Evolutionary conservation across 2,888 invertebrate species (phyloP).

Genomic region (Drosophila conformis): DNA sequence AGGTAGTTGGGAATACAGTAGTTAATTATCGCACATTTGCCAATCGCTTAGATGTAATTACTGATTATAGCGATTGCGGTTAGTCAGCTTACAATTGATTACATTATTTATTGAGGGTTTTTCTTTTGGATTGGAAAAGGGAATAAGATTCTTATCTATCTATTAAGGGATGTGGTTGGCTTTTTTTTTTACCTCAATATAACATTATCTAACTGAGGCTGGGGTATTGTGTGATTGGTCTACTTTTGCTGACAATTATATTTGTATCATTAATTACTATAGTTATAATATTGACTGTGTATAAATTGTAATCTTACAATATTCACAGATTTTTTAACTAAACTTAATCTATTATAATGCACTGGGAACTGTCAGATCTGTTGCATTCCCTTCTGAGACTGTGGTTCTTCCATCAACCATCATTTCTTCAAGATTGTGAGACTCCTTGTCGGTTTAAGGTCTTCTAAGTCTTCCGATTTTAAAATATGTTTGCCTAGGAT

Average conservation of each 20-base stretch:
- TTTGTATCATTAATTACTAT: background rate
- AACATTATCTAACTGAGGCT: background rate
- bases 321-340: background rate
- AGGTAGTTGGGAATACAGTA: background rate
- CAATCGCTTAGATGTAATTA: conserved; percentile 3
- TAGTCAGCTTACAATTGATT: conserved; percentile 14
- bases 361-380: background rate
- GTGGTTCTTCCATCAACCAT: background rate
- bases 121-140: background rate
- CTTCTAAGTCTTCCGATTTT: accelerated
- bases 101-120: background rate
- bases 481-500: background rate
- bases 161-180: background rate
- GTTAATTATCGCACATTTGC: conserved; percentile 4
- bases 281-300: background rate
- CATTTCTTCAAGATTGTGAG: accelerated
- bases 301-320: accelerated
- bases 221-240: background rate
- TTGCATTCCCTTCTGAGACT: background rate
- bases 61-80: background rate
- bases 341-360: background rate
- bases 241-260: background rate
- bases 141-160: background rate
- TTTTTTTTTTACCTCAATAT: background rate
- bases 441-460: accelerated